phyloP scores from a whole-genome alignment of 2,888 invertebrate species.

The Drosophila mercatorum region DNA sequence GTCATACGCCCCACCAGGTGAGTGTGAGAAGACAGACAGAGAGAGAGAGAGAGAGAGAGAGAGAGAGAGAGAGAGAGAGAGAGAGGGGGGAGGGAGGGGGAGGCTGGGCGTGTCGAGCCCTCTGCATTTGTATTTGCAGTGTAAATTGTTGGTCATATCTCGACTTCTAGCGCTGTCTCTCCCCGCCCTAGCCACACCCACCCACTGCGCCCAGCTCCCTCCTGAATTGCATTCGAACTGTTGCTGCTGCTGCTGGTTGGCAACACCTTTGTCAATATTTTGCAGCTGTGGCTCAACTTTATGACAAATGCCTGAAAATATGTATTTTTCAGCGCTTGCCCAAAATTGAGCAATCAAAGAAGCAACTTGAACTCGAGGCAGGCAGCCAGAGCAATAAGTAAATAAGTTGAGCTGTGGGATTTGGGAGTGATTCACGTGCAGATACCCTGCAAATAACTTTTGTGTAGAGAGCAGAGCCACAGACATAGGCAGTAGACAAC shows the following conservation, averaged over 20 bases:
- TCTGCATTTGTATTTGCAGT: slow-evolving; percentile 43
- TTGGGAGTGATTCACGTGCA: background rate
- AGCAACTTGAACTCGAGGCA: slow-evolving; percentile 14
- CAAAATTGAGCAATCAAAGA: slow-evolving; percentile 50
- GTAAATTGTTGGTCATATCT: background rate
- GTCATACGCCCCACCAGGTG: slow-evolving; percentile 82
- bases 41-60: background rate
- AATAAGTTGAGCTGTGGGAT: background rate
- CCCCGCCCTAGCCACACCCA: background rate
- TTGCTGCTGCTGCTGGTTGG: background rate
- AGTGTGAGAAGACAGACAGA: slow-evolving; percentile 33
- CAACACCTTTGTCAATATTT: slow-evolving; percentile 61
- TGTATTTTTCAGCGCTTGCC: background rate
- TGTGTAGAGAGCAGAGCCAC: too few species aligned
- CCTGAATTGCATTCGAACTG: background rate
- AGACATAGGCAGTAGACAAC: too few species aligned
- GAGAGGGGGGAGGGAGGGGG: background rate
- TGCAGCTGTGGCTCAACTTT: slow-evolving; percentile 42
- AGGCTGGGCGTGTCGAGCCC: background rate
- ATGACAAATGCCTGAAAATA: slow-evolving; percentile 19
- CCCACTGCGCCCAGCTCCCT: background rate
- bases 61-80: background rate
- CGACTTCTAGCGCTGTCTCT: slow-evolving; percentile 15
- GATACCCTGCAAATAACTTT: slow-evolving; percentile 1
- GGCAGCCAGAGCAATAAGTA: background rate